Percentiles rank a stretch among this genome's conserved stretches.
Conservation (phyloP, 92 coral and sea anemone species). For the Paramuricea clavata region DNA sequence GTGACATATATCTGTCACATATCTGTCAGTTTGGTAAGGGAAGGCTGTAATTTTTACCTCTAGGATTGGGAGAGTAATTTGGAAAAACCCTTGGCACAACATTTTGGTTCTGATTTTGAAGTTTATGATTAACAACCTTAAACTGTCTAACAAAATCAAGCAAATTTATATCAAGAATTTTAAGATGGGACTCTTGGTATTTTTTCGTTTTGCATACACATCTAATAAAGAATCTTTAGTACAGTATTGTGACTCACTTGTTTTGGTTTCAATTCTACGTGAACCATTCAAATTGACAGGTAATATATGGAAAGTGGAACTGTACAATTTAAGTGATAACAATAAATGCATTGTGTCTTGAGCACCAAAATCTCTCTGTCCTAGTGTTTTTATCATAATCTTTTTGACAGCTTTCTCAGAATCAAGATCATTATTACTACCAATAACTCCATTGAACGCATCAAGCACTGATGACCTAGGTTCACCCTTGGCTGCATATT, state of each 20-base stretch:
- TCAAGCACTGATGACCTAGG: slow-evolving; percentile 59
- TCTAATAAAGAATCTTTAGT: slow-evolving; percentile 66
- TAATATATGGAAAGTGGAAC: slow-evolving; percentile 52
- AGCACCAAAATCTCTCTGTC: slow-evolving; percentile 69
- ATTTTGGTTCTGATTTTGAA: too few species aligned
- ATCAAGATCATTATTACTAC: slow-evolving; percentile 57
- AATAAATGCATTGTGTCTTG: slow-evolving; percentile 77
- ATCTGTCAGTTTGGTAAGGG: too few species aligned
- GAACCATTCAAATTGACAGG: slow-evolving; percentile 68
- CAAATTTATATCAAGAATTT: too few species aligned
- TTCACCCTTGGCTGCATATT: too few species aligned
- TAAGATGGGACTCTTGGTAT: too few species aligned
- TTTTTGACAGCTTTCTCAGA: slow-evolving; percentile 54
- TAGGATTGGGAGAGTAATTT: too few species aligned
- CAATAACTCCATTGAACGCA: slow-evolving; percentile 67
- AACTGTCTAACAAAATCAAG: too few species aligned
- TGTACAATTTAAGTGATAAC: slow-evolving; percentile 41
- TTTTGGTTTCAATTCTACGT: slow-evolving; percentile 37
- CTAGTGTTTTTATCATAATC: slow-evolving; percentile 71
- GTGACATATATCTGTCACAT: too few species aligned
- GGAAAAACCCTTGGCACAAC: too few species aligned
- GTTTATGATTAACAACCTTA: too few species aligned
- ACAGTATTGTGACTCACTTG: slow-evolving; percentile 28
- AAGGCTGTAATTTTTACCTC: too few species aligned
- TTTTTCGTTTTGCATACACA: slow-evolving; percentile 50